These are phyloP conservation scores for Pipistrellus nathusii DNA, from an alignment of 2,797 vertebrate genomes.

Conservation along the genomic window DNA sequence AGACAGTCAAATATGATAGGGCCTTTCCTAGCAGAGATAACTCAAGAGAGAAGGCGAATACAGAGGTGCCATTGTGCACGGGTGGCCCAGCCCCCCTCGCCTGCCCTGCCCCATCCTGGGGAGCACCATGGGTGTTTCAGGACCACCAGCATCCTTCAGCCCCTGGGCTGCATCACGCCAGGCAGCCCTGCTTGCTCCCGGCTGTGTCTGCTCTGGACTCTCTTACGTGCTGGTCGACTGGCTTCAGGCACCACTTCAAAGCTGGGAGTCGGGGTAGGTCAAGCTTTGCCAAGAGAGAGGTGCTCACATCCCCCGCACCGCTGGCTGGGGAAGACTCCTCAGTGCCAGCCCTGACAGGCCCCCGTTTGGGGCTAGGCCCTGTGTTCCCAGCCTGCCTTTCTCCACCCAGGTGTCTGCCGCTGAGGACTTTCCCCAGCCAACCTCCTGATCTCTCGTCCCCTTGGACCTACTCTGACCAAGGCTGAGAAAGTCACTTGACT, in stretches of 20 bases:
- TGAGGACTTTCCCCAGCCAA: background rate
- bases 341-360: background rate
- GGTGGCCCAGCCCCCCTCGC: background rate
- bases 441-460: background rate
- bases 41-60: background rate
- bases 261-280: background rate
- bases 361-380: background rate
- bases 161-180: accelerated
- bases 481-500: background rate
- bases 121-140: accelerated
- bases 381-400: background rate
- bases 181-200: background rate
- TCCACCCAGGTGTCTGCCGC: background rate
- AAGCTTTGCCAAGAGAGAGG: background rate
- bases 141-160: background rate
- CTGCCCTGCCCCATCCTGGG: background rate
- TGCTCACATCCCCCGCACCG: accelerated
- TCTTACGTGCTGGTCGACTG: background rate
- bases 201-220: background rate
- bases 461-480: background rate
- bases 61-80: background rate
- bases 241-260: slow-evolving; percentile 4
- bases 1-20: background rate
- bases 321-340: background rate
- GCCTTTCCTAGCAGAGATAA: slow-evolving; percentile 11